phyloP scores from a whole-genome alignment of 2,113 vertebrate genomes.

The Malurus melanocephalus region DNA sequence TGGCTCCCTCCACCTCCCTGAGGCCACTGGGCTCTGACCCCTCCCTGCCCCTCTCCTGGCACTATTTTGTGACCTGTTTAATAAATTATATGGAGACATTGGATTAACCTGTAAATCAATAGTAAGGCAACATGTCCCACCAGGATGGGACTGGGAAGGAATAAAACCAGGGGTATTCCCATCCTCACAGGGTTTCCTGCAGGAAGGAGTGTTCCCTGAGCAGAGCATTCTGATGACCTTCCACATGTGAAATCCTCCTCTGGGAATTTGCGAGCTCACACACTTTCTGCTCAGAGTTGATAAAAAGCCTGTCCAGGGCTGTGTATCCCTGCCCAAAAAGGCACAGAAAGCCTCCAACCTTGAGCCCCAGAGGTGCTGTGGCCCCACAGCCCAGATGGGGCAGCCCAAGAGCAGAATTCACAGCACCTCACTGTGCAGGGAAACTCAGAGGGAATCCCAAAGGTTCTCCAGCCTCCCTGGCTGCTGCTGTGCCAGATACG shows the following conservation, averaged over 20 bases:
- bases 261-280: neutral
- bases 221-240: neutral
- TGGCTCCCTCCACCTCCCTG: neutral
- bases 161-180: neutral
- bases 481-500: neutral
- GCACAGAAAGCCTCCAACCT: rapidly evolving
- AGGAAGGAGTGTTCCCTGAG: neutral
- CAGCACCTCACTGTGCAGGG: neutral
- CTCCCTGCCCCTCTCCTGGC: neutral
- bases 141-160: no score
- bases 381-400: rapidly evolving
- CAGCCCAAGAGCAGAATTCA: neutral
- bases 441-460: neutral
- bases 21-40: neutral
- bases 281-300: neutral
- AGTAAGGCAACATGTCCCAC: rapidly evolving
- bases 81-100: neutral
- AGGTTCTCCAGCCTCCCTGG: neutral
- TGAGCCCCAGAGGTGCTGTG: neutral
- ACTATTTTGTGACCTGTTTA: neutral
- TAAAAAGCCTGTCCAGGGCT: neutral
- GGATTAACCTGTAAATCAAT: neutral
- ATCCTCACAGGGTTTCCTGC: neutral
- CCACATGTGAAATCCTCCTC: neutral
- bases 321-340: neutral